Evolutionary conservation across 2,113 vertebrate genomes (phyloP), one percentile per base, ranked within the genome.

Genomic region (Microtus oregoni): DNA sequence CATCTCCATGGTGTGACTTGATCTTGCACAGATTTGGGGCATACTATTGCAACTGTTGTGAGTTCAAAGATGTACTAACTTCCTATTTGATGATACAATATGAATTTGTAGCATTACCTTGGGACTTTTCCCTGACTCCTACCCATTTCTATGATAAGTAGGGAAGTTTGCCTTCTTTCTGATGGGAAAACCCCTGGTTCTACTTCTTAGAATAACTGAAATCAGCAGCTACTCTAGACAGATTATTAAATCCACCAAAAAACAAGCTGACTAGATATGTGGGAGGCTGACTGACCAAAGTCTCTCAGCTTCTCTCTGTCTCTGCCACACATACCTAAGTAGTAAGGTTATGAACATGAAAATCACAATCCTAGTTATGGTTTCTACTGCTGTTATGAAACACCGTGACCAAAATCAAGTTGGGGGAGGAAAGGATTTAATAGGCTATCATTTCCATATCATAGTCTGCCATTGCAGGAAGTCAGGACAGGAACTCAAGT

Each of bases 171-270:
- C 81, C 10, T 89, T 68, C 58, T 92, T 44, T 68, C 32, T 92
- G 22, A 11, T 87, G 76, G 63, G 55, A 55, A 96, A 86, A 78
- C 72, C 3, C 26, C 9, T 91, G n/a, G 24, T 63, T 41, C 77
- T 70, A 92, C 77, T 89, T 52, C 35, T 67, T 76, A 82, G 72
- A 90, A 77, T 81, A 90, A 26, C 8, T 82, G 35, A 91, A 95
- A 86, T 47, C 35, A 1, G 12, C 4, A 88, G 50, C 55, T 38
- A 76, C 82, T 93, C 89, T 95, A n/a, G 81, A 73, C 26, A 94
- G 7, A 81, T 15, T 15, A 35, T 81, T 47, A 83, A 92, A 55
- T 58, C 65, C 14, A 70, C 38, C 44, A n/a, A 41, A 95, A 96
- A 75, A 73, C 47, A 89, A 38, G 2, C 14, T 55, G 47, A 38